A percentile compares a stretch with the other conserved stretches of the same genome.
phyloP scores from a whole-genome alignment of 2,888 invertebrate genomes.

The Oscheius sp. region DNA sequence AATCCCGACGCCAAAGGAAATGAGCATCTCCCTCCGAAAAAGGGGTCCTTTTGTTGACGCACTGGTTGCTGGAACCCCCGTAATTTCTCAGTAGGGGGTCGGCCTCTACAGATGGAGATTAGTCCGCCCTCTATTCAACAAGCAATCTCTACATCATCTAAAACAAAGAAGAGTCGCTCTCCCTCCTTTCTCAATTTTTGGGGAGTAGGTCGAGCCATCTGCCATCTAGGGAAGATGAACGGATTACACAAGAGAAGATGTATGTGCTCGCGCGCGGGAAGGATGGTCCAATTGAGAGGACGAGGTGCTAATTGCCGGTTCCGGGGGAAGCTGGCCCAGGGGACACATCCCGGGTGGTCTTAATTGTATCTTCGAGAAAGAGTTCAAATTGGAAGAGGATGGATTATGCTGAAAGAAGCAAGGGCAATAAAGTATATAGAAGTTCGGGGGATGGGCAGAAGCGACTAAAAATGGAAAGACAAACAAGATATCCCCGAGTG shows the following conservation, averaged over 20 bases:
- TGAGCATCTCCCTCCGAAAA: background rate
- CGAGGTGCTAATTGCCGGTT: conserved; percentile 36
- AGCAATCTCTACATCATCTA: background rate
- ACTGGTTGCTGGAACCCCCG: background rate
- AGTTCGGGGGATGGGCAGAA: too few relatives aligned
- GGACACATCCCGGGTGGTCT: conserved; percentile 15
- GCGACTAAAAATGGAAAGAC: too few relatives aligned
- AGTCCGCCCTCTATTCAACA: background rate
- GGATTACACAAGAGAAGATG: conserved; percentile 30
- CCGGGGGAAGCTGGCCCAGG: conserved; percentile 5
- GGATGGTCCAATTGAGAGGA: background rate
- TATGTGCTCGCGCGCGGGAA: conserved; percentile 15
- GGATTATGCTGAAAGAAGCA: background rate
- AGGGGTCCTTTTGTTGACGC: background rate
- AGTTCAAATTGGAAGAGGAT: conserved; percentile 4
- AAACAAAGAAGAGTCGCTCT: too few relatives aligned
- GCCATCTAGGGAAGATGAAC: conserved; percentile 22
- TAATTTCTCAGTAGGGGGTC: background rate
- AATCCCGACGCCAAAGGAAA: background rate
- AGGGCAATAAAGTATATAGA: too few relatives aligned
- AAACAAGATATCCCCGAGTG: too few relatives aligned
- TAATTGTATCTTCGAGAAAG: conserved; percentile 11
- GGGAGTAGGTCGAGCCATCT: background rate
- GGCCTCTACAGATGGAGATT: background rate
- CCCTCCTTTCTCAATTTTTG: background rate